A percentile compares a stretch with the other conserved stretches of the same genome.
Conservation (phyloP, 1,140 invertebrate species). For the Bradynema listronoti region DNA sequence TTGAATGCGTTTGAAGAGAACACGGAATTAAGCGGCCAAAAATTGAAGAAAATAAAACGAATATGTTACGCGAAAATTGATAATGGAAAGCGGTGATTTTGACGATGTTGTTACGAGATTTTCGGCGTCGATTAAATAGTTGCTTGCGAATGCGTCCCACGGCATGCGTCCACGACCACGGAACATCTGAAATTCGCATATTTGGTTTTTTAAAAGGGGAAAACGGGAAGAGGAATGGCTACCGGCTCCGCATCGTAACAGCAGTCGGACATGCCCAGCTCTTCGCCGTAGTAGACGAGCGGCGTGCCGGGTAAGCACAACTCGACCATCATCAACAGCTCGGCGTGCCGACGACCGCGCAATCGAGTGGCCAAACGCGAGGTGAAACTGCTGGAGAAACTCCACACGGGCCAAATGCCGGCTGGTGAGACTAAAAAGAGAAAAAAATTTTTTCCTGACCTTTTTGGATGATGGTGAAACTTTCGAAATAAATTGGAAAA, state of each 20-base stretch:
- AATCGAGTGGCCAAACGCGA: conserved; percentile 30
- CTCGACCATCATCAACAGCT: conserved; percentile 36
- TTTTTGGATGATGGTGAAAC: no score
- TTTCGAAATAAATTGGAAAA: no score
- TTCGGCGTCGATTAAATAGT: neutral
- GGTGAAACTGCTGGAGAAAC: conserved; percentile 30
- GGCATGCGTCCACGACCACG: neutral
- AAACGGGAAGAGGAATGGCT: conserved; percentile 2
- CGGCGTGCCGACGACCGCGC: conserved; percentile 24
- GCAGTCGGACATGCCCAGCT: conserved; percentile 26
- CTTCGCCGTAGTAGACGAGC: conserved; percentile 45
- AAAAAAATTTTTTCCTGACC: no score
- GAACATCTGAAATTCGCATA: conserved; percentile 2
- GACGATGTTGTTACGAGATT: neutral
- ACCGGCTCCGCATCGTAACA: neutral
- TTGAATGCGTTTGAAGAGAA: no score
- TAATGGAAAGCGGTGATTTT: neutral
- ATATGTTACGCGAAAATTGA: conserved; percentile 9
- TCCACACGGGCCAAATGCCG: conserved; percentile 38
- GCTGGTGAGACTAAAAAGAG: no score
- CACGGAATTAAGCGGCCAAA: no score
- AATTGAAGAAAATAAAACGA: conserved; percentile 11
- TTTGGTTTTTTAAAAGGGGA: conserved; percentile 4
- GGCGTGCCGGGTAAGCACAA: conserved; percentile 35
- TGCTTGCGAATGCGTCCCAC: neutral